These are phyloP conservation scores for Chalcis sispes DNA, from an alignment of 2,888 invertebrate species.

Conservation along the genomic window DNA sequence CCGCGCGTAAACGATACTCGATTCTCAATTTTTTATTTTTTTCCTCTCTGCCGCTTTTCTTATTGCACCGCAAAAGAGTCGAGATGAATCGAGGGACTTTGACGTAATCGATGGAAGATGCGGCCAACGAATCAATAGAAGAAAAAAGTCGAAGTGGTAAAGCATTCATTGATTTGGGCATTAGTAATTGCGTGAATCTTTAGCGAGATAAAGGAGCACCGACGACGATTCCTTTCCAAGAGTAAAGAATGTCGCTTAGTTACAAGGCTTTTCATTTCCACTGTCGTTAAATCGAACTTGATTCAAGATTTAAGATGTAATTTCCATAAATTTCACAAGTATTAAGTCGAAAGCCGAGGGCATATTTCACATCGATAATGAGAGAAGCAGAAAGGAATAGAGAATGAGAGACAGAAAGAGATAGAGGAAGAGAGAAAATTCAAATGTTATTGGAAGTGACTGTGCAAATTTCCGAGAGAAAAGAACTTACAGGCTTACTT, in stretches of 20 bases:
- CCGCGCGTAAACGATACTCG: neutral
- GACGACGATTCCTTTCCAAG: too few species aligned
- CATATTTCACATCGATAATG: conserved; percentile 26
- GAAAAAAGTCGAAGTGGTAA: neutral
- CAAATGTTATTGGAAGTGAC: too few species aligned
- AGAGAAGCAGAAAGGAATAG: neutral
- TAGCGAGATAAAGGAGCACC: neutral
- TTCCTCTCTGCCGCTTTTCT: neutral
- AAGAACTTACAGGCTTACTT: too few species aligned
- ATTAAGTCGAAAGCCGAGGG: neutral
- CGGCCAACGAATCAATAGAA: too few species aligned
- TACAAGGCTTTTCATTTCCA: too few species aligned
- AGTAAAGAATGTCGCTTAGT: too few species aligned
- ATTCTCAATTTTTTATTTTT: neutral
- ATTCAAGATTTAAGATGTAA: conserved; percentile 34
- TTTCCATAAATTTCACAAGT: conserved; percentile 35
- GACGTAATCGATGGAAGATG: conserved; percentile 32
- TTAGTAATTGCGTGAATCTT: conserved; percentile 17
- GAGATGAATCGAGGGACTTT: neutral
- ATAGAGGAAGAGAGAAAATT: too few species aligned
- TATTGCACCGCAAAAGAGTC: too few species aligned
- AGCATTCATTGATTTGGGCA: conserved; percentile 28
- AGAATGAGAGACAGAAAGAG: too few species aligned
- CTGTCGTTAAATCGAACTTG: conserved; percentile 20
- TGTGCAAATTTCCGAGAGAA: too few species aligned